Conservation (phyloP, 2,888 invertebrate genomes). For the Encarsia formosa region DNA sequence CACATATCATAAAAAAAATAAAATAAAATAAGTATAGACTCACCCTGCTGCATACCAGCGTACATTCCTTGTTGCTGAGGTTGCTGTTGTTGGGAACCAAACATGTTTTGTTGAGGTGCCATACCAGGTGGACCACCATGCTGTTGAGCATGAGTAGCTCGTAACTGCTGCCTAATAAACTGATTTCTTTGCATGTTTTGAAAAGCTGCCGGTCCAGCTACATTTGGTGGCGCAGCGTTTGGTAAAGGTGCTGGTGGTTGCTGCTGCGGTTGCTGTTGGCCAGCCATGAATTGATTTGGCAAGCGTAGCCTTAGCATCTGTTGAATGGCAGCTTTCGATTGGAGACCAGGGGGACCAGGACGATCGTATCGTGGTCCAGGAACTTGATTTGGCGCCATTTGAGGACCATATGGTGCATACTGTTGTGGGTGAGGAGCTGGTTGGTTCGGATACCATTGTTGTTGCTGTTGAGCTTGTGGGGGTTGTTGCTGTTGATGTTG, state of each 20-base stretch:
- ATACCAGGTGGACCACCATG: slow-evolving; percentile 33
- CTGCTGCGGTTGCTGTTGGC: slow-evolving; percentile 36
- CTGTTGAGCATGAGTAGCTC: slow-evolving; percentile 45
- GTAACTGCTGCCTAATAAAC: slow-evolving; percentile 49
- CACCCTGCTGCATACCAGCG: slow-evolving; percentile 60
- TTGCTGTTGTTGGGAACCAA: slow-evolving; percentile 48
- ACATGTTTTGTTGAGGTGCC: slow-evolving; percentile 40
- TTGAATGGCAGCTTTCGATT: slow-evolving; percentile 80
- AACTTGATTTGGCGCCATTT: slow-evolving; percentile 48
- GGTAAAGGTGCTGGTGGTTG: slow-evolving; percentile 34
- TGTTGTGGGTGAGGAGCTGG: slow-evolving; percentile 44
- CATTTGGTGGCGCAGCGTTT: slow-evolving; percentile 37
- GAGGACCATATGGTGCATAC: slow-evolving; percentile 53
- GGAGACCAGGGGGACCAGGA: slow-evolving; percentile 56
- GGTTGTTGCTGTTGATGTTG: slow-evolving; percentile 33
- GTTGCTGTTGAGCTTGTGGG: slow-evolving; percentile 37
- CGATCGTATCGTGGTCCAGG: slow-evolving; percentile 49
- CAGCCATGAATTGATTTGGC: slow-evolving; percentile 56
- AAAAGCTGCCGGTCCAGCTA: slow-evolving; percentile 45
- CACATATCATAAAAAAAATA: too few species aligned
- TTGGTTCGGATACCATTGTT: slow-evolving; percentile 49
- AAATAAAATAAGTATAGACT: too few species aligned
- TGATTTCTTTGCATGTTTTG: slow-evolving; percentile 51
- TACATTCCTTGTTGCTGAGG: slow-evolving; percentile 56
- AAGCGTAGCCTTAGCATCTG: slow-evolving; percentile 78